Base-by-base conservation (phyloP, 2,113 vertebrate species). In the Nothobranchius furzeri region DNA sequence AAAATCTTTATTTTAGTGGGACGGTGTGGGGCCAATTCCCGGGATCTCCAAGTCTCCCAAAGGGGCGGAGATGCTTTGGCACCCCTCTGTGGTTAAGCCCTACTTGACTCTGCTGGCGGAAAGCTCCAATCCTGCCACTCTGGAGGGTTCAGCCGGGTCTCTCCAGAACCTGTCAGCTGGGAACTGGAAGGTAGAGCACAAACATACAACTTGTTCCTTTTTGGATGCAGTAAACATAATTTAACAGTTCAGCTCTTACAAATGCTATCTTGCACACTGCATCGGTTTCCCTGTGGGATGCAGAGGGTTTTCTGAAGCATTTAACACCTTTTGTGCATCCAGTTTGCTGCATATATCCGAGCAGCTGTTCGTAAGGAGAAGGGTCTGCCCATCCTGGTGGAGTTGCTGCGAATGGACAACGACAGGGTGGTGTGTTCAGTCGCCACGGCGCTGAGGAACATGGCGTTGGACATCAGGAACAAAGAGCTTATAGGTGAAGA, bases 21-120 rank as follows among this genome's bases (percentile, higher is more conserved):
- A 99, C 42, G 97, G 96, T 46, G 96, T 99, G 12, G 96, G 97
- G 55, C 96, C 97, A 24, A 99, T 99, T 64, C 96, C 97, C 0
- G 96, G 97, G 56, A 94, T 98, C 77, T 97, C 96, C 5, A 96
- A 98, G 86, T 95, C 95, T 76, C 97, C 97, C 6, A 97, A 96
- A 78, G 97, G 98, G 0, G 96, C 96, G 45, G 98, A 98, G 90
- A 97, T 98, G 96, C 90, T 99, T 4, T 99, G 98, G 98, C 97
- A 99, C 86, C 98, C 98, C 0, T 93, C 96, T 0, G 96, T 99
- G 78, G 98, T 99, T 15, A 98, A 99, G 87, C 97, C 98, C 0
- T 99, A 99, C 89, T 93, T 99, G 55, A 98, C 95, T 0, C 94
- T 99, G 20, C 91, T 99, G 46, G 96, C 98, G 14, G 97, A 99